Conservation (phyloP, 2,797 vertebrate genomes). For the Bothrops alternatus region DNA sequence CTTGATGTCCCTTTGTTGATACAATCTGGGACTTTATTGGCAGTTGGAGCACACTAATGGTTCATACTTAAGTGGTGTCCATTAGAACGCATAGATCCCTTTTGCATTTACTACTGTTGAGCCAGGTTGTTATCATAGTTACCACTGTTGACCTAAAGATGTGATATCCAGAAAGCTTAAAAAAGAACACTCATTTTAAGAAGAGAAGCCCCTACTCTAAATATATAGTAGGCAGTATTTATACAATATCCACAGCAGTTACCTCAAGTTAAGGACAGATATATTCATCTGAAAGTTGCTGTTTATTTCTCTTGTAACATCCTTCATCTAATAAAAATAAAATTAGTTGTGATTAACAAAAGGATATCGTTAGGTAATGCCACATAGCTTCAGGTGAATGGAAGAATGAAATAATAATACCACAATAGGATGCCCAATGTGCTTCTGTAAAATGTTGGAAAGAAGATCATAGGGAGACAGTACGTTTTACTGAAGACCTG, state of each 20-base stretch:
- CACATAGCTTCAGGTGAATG: neutral
- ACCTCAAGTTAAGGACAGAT: neutral
- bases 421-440: slow-evolving; percentile 13
- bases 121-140: neutral
- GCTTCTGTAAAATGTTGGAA: slow-evolving; percentile 54
- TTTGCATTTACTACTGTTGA: neutral
- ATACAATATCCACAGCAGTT: neutral
- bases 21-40: neutral
- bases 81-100: neutral
- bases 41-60: neutral
- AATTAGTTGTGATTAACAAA: neutral
- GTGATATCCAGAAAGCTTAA: neutral
- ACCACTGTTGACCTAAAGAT: neutral
- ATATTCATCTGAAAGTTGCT: slow-evolving; percentile 5
- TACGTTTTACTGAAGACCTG: slow-evolving; percentile 43
- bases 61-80: neutral
- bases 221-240: neutral
- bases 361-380: slow-evolving; percentile 33
- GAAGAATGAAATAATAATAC: neutral
- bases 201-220: neutral
- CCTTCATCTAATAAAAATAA: slow-evolving; percentile 52
- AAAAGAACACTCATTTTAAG: neutral
- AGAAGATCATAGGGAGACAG: slow-evolving; percentile 57
- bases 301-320: slow-evolving; percentile 56
- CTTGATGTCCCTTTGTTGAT: neutral